Conservation (phyloP, 2,888 invertebrate genomes). For the Sarcophaga subvicina region DNA sequence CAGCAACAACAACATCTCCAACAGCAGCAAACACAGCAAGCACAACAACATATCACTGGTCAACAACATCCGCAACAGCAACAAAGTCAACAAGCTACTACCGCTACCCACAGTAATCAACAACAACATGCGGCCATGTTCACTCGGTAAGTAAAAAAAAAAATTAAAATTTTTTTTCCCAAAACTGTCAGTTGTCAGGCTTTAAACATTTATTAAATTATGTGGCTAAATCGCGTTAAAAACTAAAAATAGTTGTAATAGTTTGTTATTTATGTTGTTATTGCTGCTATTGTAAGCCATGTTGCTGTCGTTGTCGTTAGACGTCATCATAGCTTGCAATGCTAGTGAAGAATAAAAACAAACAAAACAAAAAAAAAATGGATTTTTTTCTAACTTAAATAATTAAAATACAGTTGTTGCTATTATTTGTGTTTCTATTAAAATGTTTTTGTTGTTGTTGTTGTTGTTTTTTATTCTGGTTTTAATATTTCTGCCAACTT, state of each 20-base stretch:
- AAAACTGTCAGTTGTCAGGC: conserved; percentile 54
- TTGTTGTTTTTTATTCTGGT: conserved; percentile 8
- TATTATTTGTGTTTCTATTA: conserved; percentile 10
- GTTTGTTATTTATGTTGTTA: conserved; percentile 4
- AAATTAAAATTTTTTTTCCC: conserved; percentile 23
- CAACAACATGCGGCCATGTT: conserved; percentile 74
- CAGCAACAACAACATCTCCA: conserved; percentile 64
- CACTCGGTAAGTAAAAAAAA: conserved; percentile 71
- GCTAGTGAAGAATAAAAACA: background rate
- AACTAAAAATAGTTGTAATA: background rate
- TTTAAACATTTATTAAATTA: conserved; percentile 60
- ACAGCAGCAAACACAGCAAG: conserved; percentile 35
- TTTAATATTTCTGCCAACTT: conserved; percentile 47
- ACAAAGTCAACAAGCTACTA: conserved; percentile 50
- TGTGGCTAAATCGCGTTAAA: background rate
- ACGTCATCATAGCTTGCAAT: background rate
- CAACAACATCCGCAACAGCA: conserved; percentile 73
- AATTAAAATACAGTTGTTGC: conserved; percentile 49
- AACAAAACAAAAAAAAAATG: background rate
- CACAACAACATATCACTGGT: conserved; percentile 63
- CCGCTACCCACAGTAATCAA: conserved; percentile 52
- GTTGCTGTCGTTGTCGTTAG: conserved; percentile 19
- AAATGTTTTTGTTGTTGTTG: background rate
- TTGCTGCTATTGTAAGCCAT: conserved; percentile 27
- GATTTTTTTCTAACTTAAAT: conserved; percentile 23